Conservation (phyloP, 2,888 invertebrate species). For the Pammene aurita region DNA sequence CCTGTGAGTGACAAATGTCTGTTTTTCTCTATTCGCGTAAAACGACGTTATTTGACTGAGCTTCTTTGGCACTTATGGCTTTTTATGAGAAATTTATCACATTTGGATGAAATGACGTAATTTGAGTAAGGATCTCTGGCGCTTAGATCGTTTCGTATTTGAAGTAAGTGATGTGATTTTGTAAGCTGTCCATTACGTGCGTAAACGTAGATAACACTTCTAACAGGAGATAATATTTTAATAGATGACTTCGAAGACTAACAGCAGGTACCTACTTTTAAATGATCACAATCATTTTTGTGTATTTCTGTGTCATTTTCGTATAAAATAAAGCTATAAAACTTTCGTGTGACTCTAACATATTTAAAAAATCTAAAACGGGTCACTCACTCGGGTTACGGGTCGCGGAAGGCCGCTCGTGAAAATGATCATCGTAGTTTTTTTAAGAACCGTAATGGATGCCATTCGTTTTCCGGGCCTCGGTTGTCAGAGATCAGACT, state of each 20-base stretch:
- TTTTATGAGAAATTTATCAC: neutral
- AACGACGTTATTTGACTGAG: neutral
- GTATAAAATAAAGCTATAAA: too few relatives aligned
- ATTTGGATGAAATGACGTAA: neutral
- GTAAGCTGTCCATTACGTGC: constrained; percentile 24
- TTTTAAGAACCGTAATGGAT: constrained; percentile 15
- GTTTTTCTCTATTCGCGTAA: neutral
- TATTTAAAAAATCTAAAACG: too few relatives aligned
- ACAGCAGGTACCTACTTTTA: too few relatives aligned
- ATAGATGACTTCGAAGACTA: too few relatives aligned
- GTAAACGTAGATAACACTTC: too few relatives aligned
- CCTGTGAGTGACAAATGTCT: constrained; percentile 39
- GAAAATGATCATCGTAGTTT: too few relatives aligned
- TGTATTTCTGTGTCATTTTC: too few relatives aligned
- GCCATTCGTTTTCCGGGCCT: neutral
- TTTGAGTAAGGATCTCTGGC: neutral
- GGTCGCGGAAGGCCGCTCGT: too few relatives aligned
- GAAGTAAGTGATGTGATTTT: constrained; percentile 7
- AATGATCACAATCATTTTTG: too few relatives aligned
- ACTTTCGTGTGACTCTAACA: too few relatives aligned
- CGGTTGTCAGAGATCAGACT: constrained; percentile 19
- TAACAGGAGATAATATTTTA: too few relatives aligned
- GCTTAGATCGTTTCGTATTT: neutral
- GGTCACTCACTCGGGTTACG: too few relatives aligned
- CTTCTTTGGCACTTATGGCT: neutral